Conservation (phyloP, 1,140 invertebrate species). For the Ips nitidus region DNA sequence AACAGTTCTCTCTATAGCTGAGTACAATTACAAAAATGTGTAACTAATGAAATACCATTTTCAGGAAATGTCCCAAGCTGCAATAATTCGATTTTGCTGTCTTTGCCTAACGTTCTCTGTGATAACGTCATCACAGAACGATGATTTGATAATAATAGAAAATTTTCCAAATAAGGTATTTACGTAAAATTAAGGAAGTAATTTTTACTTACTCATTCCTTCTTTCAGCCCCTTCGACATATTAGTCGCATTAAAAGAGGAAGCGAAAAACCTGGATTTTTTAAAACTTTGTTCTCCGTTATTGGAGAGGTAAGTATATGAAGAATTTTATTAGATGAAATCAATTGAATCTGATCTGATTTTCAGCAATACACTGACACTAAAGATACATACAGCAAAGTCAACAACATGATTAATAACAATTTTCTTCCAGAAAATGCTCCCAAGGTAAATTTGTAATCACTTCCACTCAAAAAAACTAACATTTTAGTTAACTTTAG, state of each 20-base stretch:
- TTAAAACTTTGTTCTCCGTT: constrained; percentile 55
- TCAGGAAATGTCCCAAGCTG: too few species aligned
- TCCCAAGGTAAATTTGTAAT: constrained; percentile 22
- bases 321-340: constrained; percentile 1
- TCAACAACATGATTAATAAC: constrained; percentile 49
- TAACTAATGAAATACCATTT: too few species aligned
- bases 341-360: constrained; percentile 2
- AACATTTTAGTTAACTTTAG: background rate
- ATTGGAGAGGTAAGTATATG: constrained; percentile 52
- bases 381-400: constrained; percentile 53
- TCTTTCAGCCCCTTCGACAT: too few species aligned
- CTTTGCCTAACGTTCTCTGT: too few species aligned
- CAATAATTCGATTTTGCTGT: too few species aligned
- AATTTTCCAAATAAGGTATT: too few species aligned
- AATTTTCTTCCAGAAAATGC: constrained; percentile 50
- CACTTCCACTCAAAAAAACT: background rate
- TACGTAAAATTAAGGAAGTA: too few species aligned
- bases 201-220: too few species aligned
- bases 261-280: constrained; percentile 54
- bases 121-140: too few species aligned
- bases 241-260: constrained; percentile 26
- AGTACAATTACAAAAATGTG: too few species aligned
- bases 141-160: too few species aligned
- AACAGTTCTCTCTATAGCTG: too few species aligned
- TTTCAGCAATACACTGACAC: constrained; percentile 55